These are phyloP conservation scores for Napeogenes sylphis DNA, from an alignment of 2,888 invertebrate genomes.

Conservation along the genomic window DNA sequence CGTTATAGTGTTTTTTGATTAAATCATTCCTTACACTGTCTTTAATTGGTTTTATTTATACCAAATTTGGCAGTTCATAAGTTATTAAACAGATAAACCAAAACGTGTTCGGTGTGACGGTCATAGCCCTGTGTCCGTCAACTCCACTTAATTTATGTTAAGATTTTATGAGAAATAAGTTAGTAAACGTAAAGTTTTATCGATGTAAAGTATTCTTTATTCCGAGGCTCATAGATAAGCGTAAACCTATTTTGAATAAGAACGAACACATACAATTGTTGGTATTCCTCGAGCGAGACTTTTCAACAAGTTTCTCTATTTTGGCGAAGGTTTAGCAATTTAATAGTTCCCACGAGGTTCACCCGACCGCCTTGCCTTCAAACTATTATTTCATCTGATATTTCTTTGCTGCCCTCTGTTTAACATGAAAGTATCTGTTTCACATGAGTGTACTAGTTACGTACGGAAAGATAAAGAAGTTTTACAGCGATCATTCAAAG, in stretches of 20 bases:
- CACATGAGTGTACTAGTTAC: constrained; percentile 37
- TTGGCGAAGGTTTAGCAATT: constrained; percentile 64
- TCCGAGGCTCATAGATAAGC: too few species aligned
- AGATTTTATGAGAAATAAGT: background rate
- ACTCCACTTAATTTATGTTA: too few species aligned
- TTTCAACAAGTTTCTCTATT: constrained; percentile 70
- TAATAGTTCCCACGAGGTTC: constrained; percentile 57
- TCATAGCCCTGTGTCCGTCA: too few species aligned
- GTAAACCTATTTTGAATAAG: constrained; percentile 28
- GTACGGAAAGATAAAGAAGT: constrained; percentile 45
- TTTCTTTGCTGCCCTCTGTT: constrained; percentile 41
- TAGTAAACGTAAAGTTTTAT: too few species aligned
- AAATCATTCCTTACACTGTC: too few species aligned
- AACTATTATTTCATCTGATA: constrained; percentile 69
- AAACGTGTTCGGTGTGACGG: too few species aligned
- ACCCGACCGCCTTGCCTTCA: constrained; percentile 63
- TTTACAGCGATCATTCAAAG: constrained; percentile 1
- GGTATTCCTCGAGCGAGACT: constrained; percentile 58
- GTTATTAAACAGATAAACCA: too few species aligned
- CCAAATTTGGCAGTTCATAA: too few species aligned
- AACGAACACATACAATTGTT: constrained; percentile 41
- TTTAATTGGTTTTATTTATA: too few species aligned
- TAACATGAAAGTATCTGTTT: constrained; percentile 15
- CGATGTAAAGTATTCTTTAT: too few species aligned
- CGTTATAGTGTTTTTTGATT: too few species aligned